These are phyloP conservation scores for Pachycephala philippinensis DNA, from an alignment of 2,113 vertebrate genomes.

Conservation along the genomic window DNA sequence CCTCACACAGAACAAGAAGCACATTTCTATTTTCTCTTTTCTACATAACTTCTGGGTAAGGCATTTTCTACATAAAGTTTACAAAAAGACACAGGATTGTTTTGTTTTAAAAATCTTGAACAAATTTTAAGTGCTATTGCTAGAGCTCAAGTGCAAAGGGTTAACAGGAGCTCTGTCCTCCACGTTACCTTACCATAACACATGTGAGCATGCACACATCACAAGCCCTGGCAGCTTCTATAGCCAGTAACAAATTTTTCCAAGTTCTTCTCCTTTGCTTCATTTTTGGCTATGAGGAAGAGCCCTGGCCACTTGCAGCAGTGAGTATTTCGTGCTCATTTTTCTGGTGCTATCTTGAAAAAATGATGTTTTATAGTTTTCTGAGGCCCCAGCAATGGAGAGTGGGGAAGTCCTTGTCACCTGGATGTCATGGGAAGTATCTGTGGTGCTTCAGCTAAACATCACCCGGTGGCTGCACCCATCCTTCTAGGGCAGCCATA, in stretches of 20 bases:
- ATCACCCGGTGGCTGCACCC: neutral
- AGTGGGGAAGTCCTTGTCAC: neutral
- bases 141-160: neutral
- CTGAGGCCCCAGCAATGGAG: neutral
- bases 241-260: neutral
- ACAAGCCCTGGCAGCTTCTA: neutral
- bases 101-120: neutral
- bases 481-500: neutral
- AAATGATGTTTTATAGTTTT: neutral
- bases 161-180: neutral
- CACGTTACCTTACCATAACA: neutral
- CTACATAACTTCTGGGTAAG: neutral
- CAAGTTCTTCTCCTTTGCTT: neutral
- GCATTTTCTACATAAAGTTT: neutral
- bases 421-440: neutral
- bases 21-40: neutral
- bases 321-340: neutral
- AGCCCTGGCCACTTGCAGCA: neutral
- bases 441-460: neutral
- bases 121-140: neutral
- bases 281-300: neutral
- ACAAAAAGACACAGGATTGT: neutral
- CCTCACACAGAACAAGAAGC: neutral
- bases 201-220: fast-evolving
- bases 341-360: neutral